phyloP scores from a whole-genome alignment of 2,888 invertebrate species.

The Cyaniris semiargus region DNA sequence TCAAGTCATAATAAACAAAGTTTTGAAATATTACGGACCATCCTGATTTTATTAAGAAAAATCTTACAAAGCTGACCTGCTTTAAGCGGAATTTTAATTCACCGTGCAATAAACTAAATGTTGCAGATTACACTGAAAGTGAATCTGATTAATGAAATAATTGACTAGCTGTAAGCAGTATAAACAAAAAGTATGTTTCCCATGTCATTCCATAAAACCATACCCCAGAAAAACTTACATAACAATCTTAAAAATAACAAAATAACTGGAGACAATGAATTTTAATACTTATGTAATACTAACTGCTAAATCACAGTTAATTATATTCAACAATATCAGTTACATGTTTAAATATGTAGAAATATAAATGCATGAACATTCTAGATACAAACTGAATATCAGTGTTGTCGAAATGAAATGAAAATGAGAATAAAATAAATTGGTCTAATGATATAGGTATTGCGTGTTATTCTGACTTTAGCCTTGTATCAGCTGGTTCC shows the following conservation, averaged over 20 bases:
- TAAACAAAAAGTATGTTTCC: not conserved
- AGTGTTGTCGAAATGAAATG: not conserved
- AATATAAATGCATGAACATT: constrained; percentile 15
- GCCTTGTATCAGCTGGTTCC: constrained; percentile 41
- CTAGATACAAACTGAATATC: constrained; percentile 13
- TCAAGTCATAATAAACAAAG: not conserved
- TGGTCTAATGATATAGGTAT: not conserved
- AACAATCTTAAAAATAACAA: not conserved
- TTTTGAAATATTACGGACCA: not conserved
- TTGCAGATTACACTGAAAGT: no score
- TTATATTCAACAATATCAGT: not conserved
- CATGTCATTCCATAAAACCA: not conserved
- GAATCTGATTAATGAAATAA: no score
- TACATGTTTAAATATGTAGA: not conserved
- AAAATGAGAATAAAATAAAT: not conserved
- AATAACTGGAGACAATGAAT: not conserved
- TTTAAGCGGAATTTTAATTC: no score
- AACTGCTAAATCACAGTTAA: not conserved
- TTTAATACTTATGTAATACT: constrained; percentile 11
- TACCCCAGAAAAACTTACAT: no score
- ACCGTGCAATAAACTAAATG: no score
- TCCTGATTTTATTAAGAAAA: not conserved
- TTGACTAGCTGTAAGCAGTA: not conserved
- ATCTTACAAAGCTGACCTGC: not conserved
- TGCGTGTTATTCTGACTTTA: constrained; percentile 52